Evolutionary conservation across 2,888 invertebrate species (phyloP).

Genomic region (Ernsta delagoae): DNA sequence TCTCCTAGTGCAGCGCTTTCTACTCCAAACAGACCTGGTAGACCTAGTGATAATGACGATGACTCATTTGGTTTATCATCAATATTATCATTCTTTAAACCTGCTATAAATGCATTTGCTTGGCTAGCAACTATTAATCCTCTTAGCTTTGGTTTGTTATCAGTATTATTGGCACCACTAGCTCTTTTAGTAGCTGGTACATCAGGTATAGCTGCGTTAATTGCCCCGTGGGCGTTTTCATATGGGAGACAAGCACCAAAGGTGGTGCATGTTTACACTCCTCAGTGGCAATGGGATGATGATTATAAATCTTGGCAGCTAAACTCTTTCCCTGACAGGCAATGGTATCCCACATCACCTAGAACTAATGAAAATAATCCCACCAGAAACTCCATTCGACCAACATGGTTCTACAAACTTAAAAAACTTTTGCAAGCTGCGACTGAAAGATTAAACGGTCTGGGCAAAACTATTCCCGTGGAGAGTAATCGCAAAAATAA

Average conservation of each 20-base stretch:
- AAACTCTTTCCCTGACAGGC: constrained; percentile 66
- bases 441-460: constrained; percentile 44
- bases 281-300: constrained; percentile 86
- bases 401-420: constrained; percentile 56
- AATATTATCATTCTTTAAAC: constrained; percentile 74
- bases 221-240: constrained; percentile 87
- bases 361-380: constrained; percentile 50
- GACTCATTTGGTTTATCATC: constrained; percentile 80
- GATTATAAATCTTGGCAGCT: constrained; percentile 82
- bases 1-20: constrained; percentile 60
- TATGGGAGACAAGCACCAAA: constrained; percentile 74
- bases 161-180: constrained; percentile 86
- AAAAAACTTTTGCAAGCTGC: constrained; percentile 60
- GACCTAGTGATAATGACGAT: constrained; percentile 63
- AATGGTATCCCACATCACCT: constrained; percentile 48
- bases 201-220: constrained; percentile 85
- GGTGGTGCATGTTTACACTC: constrained; percentile 66
- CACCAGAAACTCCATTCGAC: constrained; percentile 42
- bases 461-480: no score
- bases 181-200: constrained; percentile 86
- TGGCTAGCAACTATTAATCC: constrained; percentile 85
- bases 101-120: constrained; percentile 78
- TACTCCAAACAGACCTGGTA: constrained; percentile 55
- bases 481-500: no score
- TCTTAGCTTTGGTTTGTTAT: constrained; percentile 83